These are phyloP conservation scores for Pelvicachromis taeniatus DNA, from an alignment of 2,113 vertebrate genomes.

Conservation along the genomic window DNA sequence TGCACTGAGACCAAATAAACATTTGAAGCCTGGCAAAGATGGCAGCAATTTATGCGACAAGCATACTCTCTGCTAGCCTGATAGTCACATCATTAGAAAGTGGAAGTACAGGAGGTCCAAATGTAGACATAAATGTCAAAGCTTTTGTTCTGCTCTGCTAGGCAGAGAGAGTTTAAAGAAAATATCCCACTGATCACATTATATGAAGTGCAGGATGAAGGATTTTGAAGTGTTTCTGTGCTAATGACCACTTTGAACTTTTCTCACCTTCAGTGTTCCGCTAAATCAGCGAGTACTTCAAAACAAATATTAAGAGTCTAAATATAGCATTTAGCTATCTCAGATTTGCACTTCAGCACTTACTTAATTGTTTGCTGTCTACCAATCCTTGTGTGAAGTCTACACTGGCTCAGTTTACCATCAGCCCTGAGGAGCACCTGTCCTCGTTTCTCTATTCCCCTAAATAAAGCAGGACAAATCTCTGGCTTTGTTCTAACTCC, in stretches of 20 bases:
- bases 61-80: background rate
- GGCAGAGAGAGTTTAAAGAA: background rate
- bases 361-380: background rate
- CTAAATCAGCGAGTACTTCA: background rate
- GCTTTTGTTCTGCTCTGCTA: background rate
- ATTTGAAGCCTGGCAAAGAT: background rate
- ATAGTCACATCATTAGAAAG: background rate
- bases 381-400: background rate
- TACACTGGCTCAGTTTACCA: constrained; percentile 27
- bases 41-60: background rate
- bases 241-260: background rate
- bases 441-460: constrained; percentile 8
- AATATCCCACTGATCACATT: background rate
- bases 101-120: background rate
- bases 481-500: constrained; percentile 10
- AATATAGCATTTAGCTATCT: background rate
- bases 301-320: background rate
- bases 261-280: background rate
- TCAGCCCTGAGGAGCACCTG: constrained; percentile 17
- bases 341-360: background rate
- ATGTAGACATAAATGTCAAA: background rate
- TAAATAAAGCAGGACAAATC: constrained; percentile 18
- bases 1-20: background rate
- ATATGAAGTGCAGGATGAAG: background rate
- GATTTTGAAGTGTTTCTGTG: background rate